Evolutionary conservation across 2,888 invertebrate genomes (phyloP), one percentile per base, ranked within the genome.

Genomic region (Scrobipalpa atriplicella): DNA sequence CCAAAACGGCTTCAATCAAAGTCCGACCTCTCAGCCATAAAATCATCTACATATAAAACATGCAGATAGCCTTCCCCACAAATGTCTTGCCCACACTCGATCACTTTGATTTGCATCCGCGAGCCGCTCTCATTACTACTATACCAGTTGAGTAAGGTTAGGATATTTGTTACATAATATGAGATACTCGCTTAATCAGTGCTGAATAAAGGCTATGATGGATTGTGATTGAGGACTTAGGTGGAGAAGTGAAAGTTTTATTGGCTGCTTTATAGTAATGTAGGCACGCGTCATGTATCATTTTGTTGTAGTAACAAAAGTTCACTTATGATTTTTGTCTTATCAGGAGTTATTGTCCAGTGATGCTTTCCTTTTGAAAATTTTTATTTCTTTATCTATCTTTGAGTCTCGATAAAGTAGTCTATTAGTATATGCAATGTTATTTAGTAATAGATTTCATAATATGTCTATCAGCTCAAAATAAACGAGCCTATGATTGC

Each of bases 51-150:
- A 18, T 10, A 47, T 16, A 47, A 65, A 58, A 52, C 16, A 52
- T 52, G 9, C 5, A 54, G 10, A 19, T 10, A 21, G 19, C 19
- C 54, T 54, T 19, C 9, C 29, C 54, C 21, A 29, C 54, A 19
- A 56, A 19, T 56, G 29, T 29, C 54, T 21, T 56, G 54, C 6
- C 29, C 21, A 56, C 54, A 56, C 54, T 56, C 54, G 54, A 56
- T 56, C 54, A 56, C 19, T 29, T 56, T 56, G 54, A 56, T 56
- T 56, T 56, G 54, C 54, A 56, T 29, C 54, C 54, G 13, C 2
- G 54, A 21, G 54, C 29, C 13, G 21, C 2, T 21, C 19, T 21
- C 54, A 56, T 19, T 56, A 11, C 21, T 13, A 11, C 10, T 11
- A 19, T 52, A 54, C 54, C 54, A 21, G 54, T 56, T 21, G 54